Evolutionary conservation across 2,113 vertebrate genomes (phyloP).

Genomic region (Crotalus horridus): DNA sequence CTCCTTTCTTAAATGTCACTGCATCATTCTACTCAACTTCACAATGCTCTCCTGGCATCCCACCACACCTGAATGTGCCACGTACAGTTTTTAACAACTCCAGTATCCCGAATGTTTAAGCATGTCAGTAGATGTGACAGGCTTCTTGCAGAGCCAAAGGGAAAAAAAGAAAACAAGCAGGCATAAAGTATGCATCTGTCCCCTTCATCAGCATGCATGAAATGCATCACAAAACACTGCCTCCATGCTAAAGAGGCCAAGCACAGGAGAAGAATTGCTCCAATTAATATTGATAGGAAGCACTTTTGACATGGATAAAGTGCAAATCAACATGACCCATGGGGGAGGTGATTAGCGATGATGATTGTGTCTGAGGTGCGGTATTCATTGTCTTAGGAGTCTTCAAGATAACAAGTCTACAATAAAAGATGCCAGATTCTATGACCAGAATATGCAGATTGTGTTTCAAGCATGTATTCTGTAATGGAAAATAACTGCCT

Average conservation of each 20-base stretch:
- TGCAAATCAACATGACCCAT: constrained; percentile 27
- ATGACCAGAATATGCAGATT: background rate
- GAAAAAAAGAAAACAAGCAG: background rate
- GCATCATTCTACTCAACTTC: background rate
- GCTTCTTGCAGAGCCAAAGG: background rate
- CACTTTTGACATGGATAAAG: constrained; percentile 16
- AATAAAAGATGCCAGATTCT: background rate
- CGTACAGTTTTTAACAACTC: constrained; percentile 7
- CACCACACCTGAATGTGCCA: background rate
- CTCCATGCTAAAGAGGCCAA: background rate
- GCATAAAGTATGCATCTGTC: background rate
- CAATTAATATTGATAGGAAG: constrained; percentile 32
- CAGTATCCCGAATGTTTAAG: background rate
- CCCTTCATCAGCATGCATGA: constrained; percentile 11
- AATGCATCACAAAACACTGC: background rate
- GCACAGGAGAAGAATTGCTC: background rate
- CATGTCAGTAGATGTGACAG: constrained; percentile 1
- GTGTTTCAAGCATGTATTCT: background rate
- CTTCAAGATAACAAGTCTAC: background rate
- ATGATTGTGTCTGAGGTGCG: constrained; percentile 13
- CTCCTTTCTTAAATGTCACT: background rate
- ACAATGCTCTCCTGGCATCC: background rate
- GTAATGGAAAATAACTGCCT: background rate
- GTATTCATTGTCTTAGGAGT: background rate
- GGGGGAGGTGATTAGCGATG: constrained; percentile 12